These are phyloP conservation scores for Notothenia coriiceps DNA, from an alignment of 2,113 vertebrate genomes.

Conservation along the genomic window DNA sequence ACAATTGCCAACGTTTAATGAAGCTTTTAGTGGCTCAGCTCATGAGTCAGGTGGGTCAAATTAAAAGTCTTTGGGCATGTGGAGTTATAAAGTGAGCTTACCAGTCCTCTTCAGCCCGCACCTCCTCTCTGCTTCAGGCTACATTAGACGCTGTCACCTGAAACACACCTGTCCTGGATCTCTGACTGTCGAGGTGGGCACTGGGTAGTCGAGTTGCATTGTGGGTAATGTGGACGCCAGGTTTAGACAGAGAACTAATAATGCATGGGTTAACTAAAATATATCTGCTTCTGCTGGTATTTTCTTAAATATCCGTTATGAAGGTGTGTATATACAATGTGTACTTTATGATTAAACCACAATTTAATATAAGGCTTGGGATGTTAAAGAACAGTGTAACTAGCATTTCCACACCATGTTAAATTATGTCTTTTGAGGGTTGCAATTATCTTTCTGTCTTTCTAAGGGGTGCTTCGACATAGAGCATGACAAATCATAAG, in stretches of 20 bases:
- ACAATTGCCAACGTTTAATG: too few relatives aligned
- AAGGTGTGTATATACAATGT: too few relatives aligned
- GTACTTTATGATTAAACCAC: neutral
- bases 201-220: neutral
- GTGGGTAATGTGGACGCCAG: neutral
- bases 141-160: neutral
- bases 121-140: neutral
- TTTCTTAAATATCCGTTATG: too few relatives aligned
- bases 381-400: too few relatives aligned
- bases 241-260: neutral
- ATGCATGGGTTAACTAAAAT: too few relatives aligned
- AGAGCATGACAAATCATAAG: neutral
- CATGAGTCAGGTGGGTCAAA: neutral
- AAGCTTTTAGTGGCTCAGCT: neutral
- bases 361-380: neutral
- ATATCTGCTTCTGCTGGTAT: neutral
- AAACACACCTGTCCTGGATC: neutral
- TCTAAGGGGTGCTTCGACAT: neutral
- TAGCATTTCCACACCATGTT: too few relatives aligned
- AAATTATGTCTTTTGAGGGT: too few relatives aligned
- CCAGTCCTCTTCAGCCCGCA: neutral
- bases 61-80: neutral
- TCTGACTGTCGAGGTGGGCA: neutral
- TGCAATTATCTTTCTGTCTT: neutral
- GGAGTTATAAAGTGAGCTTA: neutral